Evolutionary conservation across 2,888 invertebrate genomes (phyloP), one percentile per base, ranked within the genome.

Genomic region (Erannis defoliaria): DNA sequence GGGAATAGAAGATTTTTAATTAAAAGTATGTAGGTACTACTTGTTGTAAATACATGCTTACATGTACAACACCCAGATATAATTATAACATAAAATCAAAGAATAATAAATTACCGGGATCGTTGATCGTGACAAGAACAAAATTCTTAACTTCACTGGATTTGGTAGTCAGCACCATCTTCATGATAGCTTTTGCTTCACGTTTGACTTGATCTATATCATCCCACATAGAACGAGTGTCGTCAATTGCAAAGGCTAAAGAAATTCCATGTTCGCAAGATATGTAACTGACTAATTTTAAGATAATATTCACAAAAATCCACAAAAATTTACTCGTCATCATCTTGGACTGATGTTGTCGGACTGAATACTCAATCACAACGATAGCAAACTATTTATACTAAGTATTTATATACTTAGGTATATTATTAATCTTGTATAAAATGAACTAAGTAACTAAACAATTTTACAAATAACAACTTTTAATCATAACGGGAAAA

Each of bases 61-160:
- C n/a, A n/a, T 37, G 5, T 14, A 14, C 37, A 37, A 37, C 14
- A n/a, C n/a, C n/a, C n/a, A n/a, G 10, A 40, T 12, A 0, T 19
- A 9, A 40, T 5, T 14, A 14, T 14, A 37, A 38, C 8, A 0
- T 18, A 38, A 45, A 10, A 26, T 6, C 5, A 9, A 26, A 45
- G 2, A 42, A 21, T 23, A 9, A 42, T 12, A 21, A 29, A 8
- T 50, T 50, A 50, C 50, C 66, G 62, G 79, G 80, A 68, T 82
- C 80, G 37, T 80, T 82, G 19, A 82, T 74, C 0, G 78, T 80
- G 5, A 82, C 76, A 3, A 82, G 59, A 5, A 82, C 72, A 37
- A 80, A 73, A 35, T 82, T 73, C 12, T 68, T 21, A 3, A 80
- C 74, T 26, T 72, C 66, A 45, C 72, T 78, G 1, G 71, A 45